A percentile compares a stretch with the other conserved stretches of the same genome.
Evolutionary conservation across 1,140 invertebrate species (phyloP).

Genomic region (Hypsibius dujardini): DNA sequence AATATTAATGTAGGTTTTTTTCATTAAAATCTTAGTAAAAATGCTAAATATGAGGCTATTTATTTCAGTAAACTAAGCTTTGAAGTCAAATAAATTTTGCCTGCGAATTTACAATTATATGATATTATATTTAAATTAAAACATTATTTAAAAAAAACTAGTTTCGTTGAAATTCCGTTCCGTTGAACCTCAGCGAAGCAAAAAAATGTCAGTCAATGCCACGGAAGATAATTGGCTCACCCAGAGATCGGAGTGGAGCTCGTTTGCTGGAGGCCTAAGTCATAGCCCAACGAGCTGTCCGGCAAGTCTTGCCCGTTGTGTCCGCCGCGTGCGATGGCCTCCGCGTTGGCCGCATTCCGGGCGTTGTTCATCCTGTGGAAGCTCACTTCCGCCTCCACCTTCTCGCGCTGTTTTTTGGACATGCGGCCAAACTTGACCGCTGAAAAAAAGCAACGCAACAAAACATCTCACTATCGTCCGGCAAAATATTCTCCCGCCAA

Average conservation of each 20-base stretch:
- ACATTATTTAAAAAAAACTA: too few relatives aligned
- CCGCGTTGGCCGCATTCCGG: constrained; percentile 31
- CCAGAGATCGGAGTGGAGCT: constrained; percentile 19
- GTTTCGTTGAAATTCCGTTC: too few relatives aligned
- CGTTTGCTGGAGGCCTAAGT: background rate
- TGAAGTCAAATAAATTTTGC: too few relatives aligned
- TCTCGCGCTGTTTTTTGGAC: constrained; percentile 98
- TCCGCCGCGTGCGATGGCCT: background rate
- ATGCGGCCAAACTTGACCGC: constrained; percentile 99
- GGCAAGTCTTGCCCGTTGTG: constrained; percentile 33
- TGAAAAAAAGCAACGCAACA: constrained; percentile 44
- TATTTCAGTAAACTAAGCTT: too few relatives aligned
- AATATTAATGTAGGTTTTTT: too few relatives aligned
- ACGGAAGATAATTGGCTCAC: too few relatives aligned
- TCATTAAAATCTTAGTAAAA: background rate
- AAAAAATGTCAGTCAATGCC: too few relatives aligned
- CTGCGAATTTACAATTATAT: too few relatives aligned
- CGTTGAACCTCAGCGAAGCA: too few relatives aligned
- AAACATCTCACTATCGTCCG: too few relatives aligned
- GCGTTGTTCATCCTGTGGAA: constrained; percentile 66
- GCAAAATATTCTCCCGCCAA: too few relatives aligned
- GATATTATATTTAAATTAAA: too few relatives aligned
- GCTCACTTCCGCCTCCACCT: constrained; percentile 95
- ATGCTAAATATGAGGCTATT: background rate
- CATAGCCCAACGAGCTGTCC: constrained; percentile 50